phyloP scores from a whole-genome alignment of 2,888 invertebrate genomes.

The Lucinisca nassula region DNA sequence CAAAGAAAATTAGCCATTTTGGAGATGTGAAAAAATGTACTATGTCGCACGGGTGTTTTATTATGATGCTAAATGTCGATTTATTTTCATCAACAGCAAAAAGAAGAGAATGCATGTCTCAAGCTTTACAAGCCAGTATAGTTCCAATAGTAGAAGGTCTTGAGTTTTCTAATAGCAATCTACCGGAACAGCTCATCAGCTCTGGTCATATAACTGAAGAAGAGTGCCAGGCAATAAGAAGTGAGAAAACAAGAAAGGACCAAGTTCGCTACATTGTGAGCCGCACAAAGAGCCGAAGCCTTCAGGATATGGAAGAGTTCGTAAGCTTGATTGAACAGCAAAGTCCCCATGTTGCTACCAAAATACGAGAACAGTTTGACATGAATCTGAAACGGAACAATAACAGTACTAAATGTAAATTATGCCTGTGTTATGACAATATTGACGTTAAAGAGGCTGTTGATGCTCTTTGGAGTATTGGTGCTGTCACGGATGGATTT shows the following conservation, averaged over 20 bases:
- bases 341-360: background rate
- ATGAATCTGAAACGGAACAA: background rate
- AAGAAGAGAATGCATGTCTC: background rate
- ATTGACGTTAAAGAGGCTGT: constrained; percentile 1
- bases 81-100: no score
- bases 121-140: background rate
- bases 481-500: background rate
- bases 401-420: background rate
- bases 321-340: background rate
- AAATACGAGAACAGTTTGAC: background rate
- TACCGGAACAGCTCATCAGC: background rate
- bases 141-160: background rate
- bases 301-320: background rate
- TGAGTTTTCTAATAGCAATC: background rate
- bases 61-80: no score
- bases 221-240: background rate
- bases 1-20: no score
- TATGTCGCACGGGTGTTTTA: no score
- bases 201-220: background rate
- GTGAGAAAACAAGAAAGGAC: background rate
- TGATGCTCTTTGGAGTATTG: background rate
- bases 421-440: background rate
- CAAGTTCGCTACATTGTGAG: background rate
- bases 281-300: background rate
- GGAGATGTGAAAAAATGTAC: no score